Evolutionary conservation across 2,888 invertebrate species (phyloP).

Genomic region (Nineta flava): DNA sequence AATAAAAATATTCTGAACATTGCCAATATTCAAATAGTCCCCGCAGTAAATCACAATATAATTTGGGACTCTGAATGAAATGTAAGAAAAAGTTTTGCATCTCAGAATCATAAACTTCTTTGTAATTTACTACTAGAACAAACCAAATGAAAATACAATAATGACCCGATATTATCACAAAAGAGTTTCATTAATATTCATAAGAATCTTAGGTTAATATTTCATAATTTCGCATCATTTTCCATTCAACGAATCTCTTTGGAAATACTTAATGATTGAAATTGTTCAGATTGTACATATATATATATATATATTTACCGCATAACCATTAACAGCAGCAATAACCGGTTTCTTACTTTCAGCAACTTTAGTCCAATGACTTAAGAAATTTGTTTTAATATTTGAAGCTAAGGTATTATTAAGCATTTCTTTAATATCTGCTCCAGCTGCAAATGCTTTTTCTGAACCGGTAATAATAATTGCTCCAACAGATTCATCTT

Average conservation of each 20-base stretch:
- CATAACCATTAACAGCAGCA: conserved; percentile 97
- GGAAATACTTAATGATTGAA: background rate
- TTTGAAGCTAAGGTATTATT: conserved; percentile 58
- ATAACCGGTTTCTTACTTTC: conserved; percentile 79
- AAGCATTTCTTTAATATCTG: conserved; percentile 95
- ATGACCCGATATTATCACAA: no score
- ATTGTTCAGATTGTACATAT: background rate
- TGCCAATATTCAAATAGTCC: no score
- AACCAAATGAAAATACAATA: no score
- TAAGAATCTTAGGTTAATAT: no score
- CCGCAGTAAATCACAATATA: no score
- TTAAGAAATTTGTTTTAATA: conserved; percentile 57
- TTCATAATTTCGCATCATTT: no score
- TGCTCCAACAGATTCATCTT: conserved; percentile 58
- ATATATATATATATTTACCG: conserved; percentile 43
- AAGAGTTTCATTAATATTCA: no score
- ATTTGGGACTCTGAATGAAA: no score
- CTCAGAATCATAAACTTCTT: no score
- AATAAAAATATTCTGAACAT: no score
- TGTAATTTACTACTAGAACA: no score
- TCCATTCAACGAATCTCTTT: background rate
- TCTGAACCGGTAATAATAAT: conserved; percentile 83
- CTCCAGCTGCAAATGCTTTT: conserved; percentile 69
- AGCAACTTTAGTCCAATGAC: conserved; percentile 68
- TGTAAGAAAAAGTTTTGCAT: no score